A percentile compares a stretch with the other conserved stretches of the same genome.
Evolutionary conservation across 1,140 invertebrate genomes (phyloP).

Genomic region (Heterodera carotae): DNA sequence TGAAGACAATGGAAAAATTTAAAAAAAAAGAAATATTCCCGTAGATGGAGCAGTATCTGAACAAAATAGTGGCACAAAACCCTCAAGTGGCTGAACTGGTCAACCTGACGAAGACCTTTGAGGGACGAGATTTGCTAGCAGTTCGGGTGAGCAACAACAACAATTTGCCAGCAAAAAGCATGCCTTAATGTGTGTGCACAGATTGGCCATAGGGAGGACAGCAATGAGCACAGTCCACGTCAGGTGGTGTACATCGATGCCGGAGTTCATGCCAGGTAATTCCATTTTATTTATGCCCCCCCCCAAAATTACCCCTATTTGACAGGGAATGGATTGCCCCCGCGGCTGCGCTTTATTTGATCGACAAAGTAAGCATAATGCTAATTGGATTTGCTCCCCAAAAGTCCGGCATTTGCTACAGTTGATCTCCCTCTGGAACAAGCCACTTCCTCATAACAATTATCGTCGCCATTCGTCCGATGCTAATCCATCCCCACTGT

Average conservation of each 20-base stretch:
- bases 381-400: not conserved
- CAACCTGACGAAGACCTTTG: conserved; percentile 57
- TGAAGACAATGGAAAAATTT: not conserved
- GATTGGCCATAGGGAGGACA: not conserved
- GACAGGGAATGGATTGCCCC: conserved; percentile 65
- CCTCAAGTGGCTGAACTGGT: conserved; percentile 49
- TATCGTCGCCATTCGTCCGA: not conserved
- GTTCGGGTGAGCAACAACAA: conserved; percentile 44
- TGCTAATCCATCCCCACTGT: not conserved
- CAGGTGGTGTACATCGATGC: conserved; percentile 66
- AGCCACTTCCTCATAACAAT: not conserved
- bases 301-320: not conserved
- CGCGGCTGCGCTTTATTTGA: conserved; percentile 65
- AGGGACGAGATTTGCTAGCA: conserved; percentile 53
- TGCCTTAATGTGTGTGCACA: not conserved
- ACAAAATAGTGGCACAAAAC: conserved; percentile 34
- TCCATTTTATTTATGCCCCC: not conserved
- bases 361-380: conserved; percentile 53
- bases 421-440: not conserved
- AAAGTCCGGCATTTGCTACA: not conserved
- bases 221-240: not conserved
- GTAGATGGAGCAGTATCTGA: conserved; percentile 56
- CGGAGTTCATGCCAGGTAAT: conserved; percentile 66
- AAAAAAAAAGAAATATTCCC: not conserved
- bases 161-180: conserved; percentile 16